phyloP scores from a whole-genome alignment of 1,140 invertebrate genomes.

The Drosophila santomea region DNA sequence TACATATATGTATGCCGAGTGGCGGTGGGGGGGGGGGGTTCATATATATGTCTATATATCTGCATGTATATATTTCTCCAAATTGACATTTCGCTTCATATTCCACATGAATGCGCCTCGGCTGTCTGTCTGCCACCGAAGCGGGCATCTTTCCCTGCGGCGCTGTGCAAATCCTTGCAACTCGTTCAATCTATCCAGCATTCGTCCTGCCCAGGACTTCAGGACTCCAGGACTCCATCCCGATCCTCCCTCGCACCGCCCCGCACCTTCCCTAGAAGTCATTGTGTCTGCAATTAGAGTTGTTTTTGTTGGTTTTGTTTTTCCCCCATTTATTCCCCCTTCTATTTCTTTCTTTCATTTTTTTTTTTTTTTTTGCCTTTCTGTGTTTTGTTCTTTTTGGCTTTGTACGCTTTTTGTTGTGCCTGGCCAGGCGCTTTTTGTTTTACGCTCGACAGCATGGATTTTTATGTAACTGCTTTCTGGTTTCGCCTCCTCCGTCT shows the following conservation, averaged over 20 bases:
- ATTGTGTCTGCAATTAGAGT: slow-evolving; percentile 82
- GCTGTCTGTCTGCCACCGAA: slow-evolving; percentile 70
- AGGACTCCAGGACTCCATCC: too few species aligned
- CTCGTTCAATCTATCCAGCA: slow-evolving; percentile 70
- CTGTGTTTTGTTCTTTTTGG: slow-evolving; percentile 50
- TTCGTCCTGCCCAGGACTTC: slow-evolving; percentile 24
- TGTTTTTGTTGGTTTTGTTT: slow-evolving; percentile 74
- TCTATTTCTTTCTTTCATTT: slow-evolving; percentile 6
- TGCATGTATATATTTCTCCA: slow-evolving; percentile 33
- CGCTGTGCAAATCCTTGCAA: slow-evolving; percentile 79
- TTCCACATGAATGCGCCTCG: slow-evolving; percentile 79
- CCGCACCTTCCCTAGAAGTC: slow-evolving; percentile 53
- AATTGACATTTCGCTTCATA: slow-evolving; percentile 83
- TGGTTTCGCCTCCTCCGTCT: slow-evolving; percentile 66
- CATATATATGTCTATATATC: slow-evolving; percentile 9
- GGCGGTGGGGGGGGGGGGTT: background rate
- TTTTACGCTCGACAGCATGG: slow-evolving; percentile 79
- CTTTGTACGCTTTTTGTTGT: slow-evolving; percentile 55
- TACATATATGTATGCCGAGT: slow-evolving; percentile 12
- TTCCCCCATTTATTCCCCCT: slow-evolving; percentile 16
- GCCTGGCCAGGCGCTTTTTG: slow-evolving; percentile 75
- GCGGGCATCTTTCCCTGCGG: slow-evolving; percentile 63
- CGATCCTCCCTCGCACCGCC: background rate
- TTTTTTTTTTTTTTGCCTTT: slow-evolving; percentile 30
- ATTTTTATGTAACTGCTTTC: slow-evolving; percentile 82